Evolutionary conservation across 2,113 vertebrate species (phyloP).

Genomic region (Corythornis madagascariensis): DNA sequence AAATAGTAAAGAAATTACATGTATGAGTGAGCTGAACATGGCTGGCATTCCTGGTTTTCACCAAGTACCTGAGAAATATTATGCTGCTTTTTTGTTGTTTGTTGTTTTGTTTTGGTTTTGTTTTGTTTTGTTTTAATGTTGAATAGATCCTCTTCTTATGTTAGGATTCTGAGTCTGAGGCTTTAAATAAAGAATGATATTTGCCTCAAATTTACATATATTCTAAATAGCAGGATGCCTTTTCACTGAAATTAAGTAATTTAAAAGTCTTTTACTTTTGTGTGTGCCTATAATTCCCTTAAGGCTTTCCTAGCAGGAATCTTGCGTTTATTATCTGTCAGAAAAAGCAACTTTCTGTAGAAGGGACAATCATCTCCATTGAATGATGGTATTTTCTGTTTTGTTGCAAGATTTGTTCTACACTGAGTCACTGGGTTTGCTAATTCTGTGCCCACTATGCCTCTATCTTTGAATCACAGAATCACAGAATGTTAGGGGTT

Average conservation of each 20-base stretch:
- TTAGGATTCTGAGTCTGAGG: not conserved
- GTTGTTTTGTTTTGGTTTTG: too few relatives aligned
- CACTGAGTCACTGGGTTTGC: not conserved
- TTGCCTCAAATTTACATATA: not conserved
- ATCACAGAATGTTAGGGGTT: too few relatives aligned
- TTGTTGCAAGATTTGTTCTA: not conserved
- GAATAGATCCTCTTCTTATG: not conserved
- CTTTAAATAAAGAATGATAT: not conserved
- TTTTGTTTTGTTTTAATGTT: not conserved
- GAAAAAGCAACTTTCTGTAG: not conserved
- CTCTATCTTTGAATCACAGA: not conserved
- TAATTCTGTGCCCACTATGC: not conserved
- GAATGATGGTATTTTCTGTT: not conserved
- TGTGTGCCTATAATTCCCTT: not conserved
- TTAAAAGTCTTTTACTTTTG: not conserved
- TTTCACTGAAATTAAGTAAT: not conserved
- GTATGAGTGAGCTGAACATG: not conserved
- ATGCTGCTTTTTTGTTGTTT: too few relatives aligned
- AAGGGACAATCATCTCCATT: not conserved
- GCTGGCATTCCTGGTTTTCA: not conserved
- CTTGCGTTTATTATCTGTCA: not conserved
- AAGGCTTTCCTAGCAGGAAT: not conserved
- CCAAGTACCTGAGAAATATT: not conserved
- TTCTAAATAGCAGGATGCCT: not conserved
- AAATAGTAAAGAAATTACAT: not conserved